A percentile compares a stretch with the other conserved stretches of the same genome.
These are phyloP conservation scores for Hippoglossus hippoglossus DNA, from an alignment of 2,797 vertebrate genomes.

Conservation along the genomic window DNA sequence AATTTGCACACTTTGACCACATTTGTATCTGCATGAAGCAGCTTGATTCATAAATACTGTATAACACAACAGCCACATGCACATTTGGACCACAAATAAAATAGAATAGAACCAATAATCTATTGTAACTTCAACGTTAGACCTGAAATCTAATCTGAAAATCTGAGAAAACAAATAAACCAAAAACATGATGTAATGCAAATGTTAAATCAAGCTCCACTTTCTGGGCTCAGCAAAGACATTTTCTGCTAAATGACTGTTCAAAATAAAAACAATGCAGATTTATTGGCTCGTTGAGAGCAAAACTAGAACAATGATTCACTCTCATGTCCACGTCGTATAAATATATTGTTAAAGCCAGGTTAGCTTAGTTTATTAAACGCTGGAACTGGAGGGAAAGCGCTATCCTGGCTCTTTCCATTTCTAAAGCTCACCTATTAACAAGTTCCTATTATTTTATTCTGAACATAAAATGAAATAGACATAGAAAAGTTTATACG, in stretches of 20 bases:
- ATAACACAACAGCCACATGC: slow-evolving; percentile 7
- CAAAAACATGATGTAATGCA: not conserved
- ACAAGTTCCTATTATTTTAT: not conserved
- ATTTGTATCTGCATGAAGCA: not conserved
- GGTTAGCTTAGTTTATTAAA: not conserved
- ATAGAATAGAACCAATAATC: not conserved
- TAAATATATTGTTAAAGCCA: not conserved
- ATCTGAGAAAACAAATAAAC: not conserved
- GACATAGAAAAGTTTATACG: accelerated
- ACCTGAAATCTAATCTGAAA: not conserved
- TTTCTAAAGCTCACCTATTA: no score
- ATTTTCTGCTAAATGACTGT: not conserved
- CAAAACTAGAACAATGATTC: not conserved
- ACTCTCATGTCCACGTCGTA: no score
- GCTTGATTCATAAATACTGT: slow-evolving; percentile 24
- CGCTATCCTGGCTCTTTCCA: no score
- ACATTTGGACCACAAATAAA: slow-evolving; percentile 29
- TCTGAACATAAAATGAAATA: not conserved
- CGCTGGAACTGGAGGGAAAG: not conserved
- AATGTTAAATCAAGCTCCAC: not conserved
- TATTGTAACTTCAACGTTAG: not conserved
- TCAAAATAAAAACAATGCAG: no score
- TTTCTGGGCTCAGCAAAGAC: not conserved
- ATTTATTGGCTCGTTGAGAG: not conserved
- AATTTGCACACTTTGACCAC: not conserved